These are phyloP conservation scores for Heptranchias perlo DNA, from an alignment of 2,113 vertebrate species.

Conservation along the genomic window DNA sequence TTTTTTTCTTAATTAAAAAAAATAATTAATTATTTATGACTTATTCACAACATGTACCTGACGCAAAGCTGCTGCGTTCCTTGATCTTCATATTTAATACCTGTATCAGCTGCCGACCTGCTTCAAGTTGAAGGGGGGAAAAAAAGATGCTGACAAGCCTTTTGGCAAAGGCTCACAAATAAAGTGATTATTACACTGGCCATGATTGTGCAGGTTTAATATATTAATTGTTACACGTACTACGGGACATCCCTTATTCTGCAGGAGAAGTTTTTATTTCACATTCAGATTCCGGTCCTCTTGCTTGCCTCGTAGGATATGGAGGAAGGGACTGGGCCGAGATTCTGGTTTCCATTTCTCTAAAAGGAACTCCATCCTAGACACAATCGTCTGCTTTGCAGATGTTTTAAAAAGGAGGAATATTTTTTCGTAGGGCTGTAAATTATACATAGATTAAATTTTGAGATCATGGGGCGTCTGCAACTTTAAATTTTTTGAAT, in stretches of 20 bases:
- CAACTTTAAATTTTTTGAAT: neutral
- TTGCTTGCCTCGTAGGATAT: neutral
- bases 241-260: neutral
- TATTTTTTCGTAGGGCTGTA: neutral
- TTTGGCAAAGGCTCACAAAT: neutral
- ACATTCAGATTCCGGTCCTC: neutral
- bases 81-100: neutral
- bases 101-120: neutral
- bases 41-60: neutral
- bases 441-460: neutral
- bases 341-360: neutral
- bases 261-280: neutral
- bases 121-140: neutral
- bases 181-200: neutral
- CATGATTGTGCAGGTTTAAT: neutral
- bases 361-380: neutral
- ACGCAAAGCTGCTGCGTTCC: neutral
- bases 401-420: neutral
- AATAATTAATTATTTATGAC: neutral
- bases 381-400: neutral
- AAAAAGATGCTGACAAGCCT: neutral
- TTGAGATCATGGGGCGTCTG: neutral
- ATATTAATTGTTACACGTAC: neutral
- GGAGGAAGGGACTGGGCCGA: neutral
- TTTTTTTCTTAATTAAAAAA: neutral